These are phyloP conservation scores for Sericinus montela DNA, from an alignment of 2,888 invertebrate genomes.

Conservation along the genomic window DNA sequence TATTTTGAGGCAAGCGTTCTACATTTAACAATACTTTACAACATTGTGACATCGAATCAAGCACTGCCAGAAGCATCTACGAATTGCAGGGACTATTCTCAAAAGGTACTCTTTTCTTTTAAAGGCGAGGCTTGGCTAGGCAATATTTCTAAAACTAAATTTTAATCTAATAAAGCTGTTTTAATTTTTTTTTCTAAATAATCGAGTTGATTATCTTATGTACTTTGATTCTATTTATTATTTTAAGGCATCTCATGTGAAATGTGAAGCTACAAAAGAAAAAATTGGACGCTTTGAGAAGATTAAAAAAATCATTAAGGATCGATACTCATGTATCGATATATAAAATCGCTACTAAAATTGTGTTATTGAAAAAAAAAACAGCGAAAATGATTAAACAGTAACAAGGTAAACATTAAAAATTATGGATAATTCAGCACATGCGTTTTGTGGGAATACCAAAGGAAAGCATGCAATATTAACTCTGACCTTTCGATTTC, in stretches of 20 bases:
- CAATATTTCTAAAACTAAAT: too few species aligned
- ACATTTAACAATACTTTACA: slow-evolving; percentile 1
- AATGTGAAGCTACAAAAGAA: not conserved
- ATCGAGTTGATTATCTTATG: not conserved
- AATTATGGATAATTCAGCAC: slow-evolving; percentile 39
- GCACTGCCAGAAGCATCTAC: not conserved
- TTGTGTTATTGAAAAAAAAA: not conserved
- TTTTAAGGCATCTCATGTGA: not conserved
- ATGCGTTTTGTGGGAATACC: slow-evolving; percentile 56
- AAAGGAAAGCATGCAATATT: slow-evolving; percentile 46
- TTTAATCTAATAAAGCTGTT: too few species aligned
- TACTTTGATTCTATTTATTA: not conserved
- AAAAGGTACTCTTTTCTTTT: too few species aligned
- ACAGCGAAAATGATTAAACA: not conserved
- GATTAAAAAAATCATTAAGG: too few species aligned
- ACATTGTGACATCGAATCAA: not conserved
- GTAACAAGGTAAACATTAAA: slow-evolving; percentile 12
- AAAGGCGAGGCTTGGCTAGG: too few species aligned
- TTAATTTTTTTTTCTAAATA: too few species aligned
- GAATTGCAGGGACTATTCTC: too few species aligned
- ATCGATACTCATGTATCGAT: too few species aligned
- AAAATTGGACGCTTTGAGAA: not conserved
- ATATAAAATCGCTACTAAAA: not conserved
- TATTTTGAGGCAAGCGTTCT: slow-evolving; percentile 3
- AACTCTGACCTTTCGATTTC: slow-evolving; percentile 49